Base-by-base conservation (phyloP, 2,888 invertebrate genomes). In the Taphrorychus bicolor region DNA sequence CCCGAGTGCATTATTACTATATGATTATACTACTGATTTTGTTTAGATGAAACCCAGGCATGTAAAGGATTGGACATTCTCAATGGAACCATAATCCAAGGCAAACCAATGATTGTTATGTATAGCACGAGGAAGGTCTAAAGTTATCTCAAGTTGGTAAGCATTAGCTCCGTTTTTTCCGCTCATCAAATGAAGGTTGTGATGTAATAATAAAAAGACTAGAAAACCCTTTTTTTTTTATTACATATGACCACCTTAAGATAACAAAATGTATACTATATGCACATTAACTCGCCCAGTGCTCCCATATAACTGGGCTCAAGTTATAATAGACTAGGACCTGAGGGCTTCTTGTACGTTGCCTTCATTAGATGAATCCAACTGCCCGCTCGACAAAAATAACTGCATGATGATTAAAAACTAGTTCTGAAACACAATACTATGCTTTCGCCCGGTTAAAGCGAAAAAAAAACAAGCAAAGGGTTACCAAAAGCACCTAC, bases 91-190 rank as follows among this genome's bases (percentile, higher is more conserved):
- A 2, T 69, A 14, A 22, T 66, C 3, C 41, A 69, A 11, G 56
- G 53, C 3, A 56, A 53, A 58, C 71, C 71, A 40, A 64, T 71
- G 9, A 56, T 71, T n/a, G 69, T 45, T 5, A 66, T 62, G 16
- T 71, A 51, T 63, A 68, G 69, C 16, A 61, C 60, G 9, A 61
- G 40, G 16, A 68, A 68, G 48, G 32, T 32, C 11, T 3, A 32
- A 32, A 32, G 7, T 32, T 32, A 32, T 32, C 1, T 1, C 32
- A 9, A 32, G 11, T 32, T 1, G 32, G 11, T 32, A 32, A 32
- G 1, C 7, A 32, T 4, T 5, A 24, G 7, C 24, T 9, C 32
- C 32, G 7, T 32, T 32, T 32, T 3, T 1, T 32, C 7, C 11
- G 32, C 32, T 9, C 32, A 11, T 9, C 7, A 9, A 3, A 32